These are phyloP conservation scores for Antheraea mylitta DNA, from an alignment of 1,140 invertebrate genomes.

Conservation along the genomic window DNA sequence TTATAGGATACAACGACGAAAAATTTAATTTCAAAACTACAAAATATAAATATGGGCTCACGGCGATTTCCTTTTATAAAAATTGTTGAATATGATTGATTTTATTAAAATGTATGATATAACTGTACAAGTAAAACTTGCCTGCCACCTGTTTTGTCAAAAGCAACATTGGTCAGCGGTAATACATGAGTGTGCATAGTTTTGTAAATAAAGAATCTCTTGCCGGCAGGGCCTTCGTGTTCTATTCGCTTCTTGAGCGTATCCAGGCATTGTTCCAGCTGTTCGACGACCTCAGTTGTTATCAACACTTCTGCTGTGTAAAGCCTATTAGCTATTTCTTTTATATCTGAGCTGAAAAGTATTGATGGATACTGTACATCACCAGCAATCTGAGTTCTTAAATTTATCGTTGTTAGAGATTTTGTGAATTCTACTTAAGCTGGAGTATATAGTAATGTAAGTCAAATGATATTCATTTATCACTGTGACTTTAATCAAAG, in stretches of 20 bases:
- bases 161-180: slow-evolving; percentile 88
- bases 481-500: too few relatives aligned
- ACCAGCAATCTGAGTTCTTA: too few relatives aligned
- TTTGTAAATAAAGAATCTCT: slow-evolving; percentile 83
- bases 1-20: too few relatives aligned
- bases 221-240: slow-evolving; percentile 78
- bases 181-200: slow-evolving; percentile 87
- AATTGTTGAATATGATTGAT: too few relatives aligned
- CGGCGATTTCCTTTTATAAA: too few relatives aligned
- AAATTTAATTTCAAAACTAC: too few relatives aligned
- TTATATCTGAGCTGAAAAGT: slow-evolving; percentile 77
- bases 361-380: background rate
- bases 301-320: slow-evolving; percentile 77
- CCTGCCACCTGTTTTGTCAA: slow-evolving; percentile 84
- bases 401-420: too few relatives aligned
- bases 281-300: slow-evolving; percentile 62
- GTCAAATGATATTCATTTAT: too few relatives aligned
- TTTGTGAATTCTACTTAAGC: too few relatives aligned
- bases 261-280: slow-evolving; percentile 66
- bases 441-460: too few relatives aligned
- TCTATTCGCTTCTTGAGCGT: slow-evolving; percentile 79
- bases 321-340: slow-evolving; percentile 75
- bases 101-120: background rate
- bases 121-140: slow-evolving; percentile 35
- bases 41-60: too few relatives aligned